phyloP scores from a whole-genome alignment of 2,888 invertebrate genomes.

The Sussaba pulchella region DNA sequence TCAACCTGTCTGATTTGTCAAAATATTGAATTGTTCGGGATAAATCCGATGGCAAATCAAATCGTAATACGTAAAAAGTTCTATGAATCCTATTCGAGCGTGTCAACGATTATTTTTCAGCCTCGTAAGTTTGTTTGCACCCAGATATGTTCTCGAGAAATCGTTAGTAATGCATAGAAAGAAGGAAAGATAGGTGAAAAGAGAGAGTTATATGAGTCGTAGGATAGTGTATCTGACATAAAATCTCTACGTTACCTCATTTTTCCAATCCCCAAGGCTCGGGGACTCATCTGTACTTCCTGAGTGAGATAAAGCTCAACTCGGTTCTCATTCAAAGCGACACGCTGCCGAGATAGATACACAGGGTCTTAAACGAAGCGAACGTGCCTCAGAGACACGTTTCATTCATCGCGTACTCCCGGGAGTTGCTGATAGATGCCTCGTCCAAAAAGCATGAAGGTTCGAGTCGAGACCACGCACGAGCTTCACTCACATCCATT shows the following conservation, averaged over 20 bases:
- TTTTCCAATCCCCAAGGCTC: not conserved
- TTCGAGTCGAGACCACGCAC: constrained; percentile 19
- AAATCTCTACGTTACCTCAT: not conserved
- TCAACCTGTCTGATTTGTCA: too few relatives aligned
- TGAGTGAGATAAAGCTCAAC: constrained; percentile 11
- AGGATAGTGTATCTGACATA: constrained; percentile 5
- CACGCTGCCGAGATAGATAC: constrained; percentile 20
- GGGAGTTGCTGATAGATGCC: constrained; percentile 49
- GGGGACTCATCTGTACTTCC: constrained; percentile 11
- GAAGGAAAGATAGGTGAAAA: too few relatives aligned
- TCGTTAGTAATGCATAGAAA: constrained; percentile 12
- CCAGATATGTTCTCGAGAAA: not conserved
- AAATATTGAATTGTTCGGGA: too few relatives aligned
- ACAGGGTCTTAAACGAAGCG: constrained; percentile 21
- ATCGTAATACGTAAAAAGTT: too few relatives aligned
- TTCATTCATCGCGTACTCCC: constrained; percentile 51
- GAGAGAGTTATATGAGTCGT: not conserved
- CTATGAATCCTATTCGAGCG: too few relatives aligned
- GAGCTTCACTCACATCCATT: constrained; percentile 43
- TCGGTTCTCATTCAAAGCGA: constrained; percentile 27
- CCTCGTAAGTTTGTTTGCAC: not conserved
- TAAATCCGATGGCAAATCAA: too few relatives aligned
- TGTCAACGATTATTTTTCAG: too few relatives aligned
- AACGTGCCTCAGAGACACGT: constrained; percentile 30
- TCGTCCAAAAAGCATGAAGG: constrained; percentile 36